These are phyloP conservation scores for Trichonephila clavata DNA, from an alignment of 1,140 invertebrate species.

Conservation along the genomic window DNA sequence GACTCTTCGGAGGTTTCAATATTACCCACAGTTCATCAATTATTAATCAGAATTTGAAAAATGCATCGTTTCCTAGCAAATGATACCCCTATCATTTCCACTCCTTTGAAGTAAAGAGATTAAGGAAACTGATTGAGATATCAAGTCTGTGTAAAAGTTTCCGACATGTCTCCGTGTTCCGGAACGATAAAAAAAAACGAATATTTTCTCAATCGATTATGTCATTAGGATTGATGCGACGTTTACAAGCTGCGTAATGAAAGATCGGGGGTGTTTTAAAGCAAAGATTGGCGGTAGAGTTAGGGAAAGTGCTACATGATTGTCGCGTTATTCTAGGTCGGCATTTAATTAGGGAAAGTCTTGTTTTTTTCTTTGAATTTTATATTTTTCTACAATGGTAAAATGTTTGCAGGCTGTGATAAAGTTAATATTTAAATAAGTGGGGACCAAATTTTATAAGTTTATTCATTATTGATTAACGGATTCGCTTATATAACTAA, in stretches of 20 bases:
- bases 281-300: background rate
- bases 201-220: constrained; percentile 43
- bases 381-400: background rate
- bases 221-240: constrained; percentile 39
- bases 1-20: too few relatives aligned
- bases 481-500: too few relatives aligned
- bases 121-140: constrained; percentile 49
- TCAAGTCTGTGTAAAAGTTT: background rate
- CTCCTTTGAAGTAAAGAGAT: background rate
- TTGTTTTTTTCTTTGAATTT: background rate
- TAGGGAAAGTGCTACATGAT: background rate
- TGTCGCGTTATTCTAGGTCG: background rate
- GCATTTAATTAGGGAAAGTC: background rate
- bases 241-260: constrained; percentile 29
- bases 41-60: background rate
- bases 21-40: background rate
- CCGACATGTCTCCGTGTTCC: background rate
- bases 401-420: too few relatives aligned
- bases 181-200: too few relatives aligned
- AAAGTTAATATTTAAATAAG: too few relatives aligned
- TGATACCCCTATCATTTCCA: background rate
- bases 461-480: too few relatives aligned
- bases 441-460: too few relatives aligned
- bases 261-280: background rate
- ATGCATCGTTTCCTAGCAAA: background rate